These are phyloP conservation scores for Cryptops parisi DNA, from an alignment of 2,888 invertebrate species.

Conservation along the genomic window DNA sequence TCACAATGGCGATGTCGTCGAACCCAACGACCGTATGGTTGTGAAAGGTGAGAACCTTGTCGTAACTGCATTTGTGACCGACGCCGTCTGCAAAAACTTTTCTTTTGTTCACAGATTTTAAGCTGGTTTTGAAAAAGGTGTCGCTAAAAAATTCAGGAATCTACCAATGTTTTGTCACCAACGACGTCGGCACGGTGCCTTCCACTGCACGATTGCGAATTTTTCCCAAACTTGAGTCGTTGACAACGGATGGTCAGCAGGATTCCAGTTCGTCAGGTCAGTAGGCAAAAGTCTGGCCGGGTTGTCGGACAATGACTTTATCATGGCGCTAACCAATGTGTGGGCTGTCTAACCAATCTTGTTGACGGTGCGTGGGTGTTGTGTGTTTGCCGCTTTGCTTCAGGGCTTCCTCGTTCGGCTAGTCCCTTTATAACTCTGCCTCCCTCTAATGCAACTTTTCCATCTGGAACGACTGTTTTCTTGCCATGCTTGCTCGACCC, in stretches of 20 bases:
- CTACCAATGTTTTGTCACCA: slow-evolving; percentile 77
- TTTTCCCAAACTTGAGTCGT: slow-evolving; percentile 39
- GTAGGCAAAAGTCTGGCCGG: too few species aligned
- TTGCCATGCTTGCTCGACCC: neutral
- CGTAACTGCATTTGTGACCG: too few species aligned
- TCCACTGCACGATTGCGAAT: slow-evolving; percentile 57
- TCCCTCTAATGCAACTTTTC: neutral
- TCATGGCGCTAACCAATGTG: too few species aligned
- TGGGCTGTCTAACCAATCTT: neutral
- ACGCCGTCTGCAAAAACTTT: too few species aligned
- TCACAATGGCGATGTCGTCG: slow-evolving; percentile 52
- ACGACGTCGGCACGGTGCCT: slow-evolving; percentile 49
- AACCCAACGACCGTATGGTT: neutral
- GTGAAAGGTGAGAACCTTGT: slow-evolving; percentile 12
- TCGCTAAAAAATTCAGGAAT: slow-evolving; percentile 77
- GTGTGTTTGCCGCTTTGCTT: neutral
- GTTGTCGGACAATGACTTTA: too few species aligned
- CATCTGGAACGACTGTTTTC: neutral
- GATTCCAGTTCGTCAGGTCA: neutral
- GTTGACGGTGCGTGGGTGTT: too few species aligned
- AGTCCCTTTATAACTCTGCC: slow-evolving; percentile 1
- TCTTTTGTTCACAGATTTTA: slow-evolving; percentile 33
- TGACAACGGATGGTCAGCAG: neutral
- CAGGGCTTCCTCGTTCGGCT: neutral
- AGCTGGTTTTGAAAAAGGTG: slow-evolving; percentile 47